Percentiles rank a stretch among this genome's conserved stretches.
phyloP scores from a whole-genome alignment of 2,888 invertebrate species.

The Tachystola acroxantha region DNA sequence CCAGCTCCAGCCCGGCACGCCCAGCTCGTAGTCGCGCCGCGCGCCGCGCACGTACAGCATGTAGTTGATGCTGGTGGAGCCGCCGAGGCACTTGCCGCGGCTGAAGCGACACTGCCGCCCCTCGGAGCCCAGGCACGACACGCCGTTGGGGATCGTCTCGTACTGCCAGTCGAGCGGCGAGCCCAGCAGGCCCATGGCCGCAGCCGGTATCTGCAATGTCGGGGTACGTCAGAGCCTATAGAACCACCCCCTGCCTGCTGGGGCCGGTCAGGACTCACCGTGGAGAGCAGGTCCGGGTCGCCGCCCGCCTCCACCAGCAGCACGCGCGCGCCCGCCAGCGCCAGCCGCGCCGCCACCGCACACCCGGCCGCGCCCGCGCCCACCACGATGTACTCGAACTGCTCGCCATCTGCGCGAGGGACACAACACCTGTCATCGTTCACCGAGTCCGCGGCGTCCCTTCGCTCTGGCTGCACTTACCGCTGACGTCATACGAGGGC shows the following conservation, averaged over 20 bases:
- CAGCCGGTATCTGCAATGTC: conserved; percentile 36
- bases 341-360: conserved; percentile 41
- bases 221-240: neutral
- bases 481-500: neutral
- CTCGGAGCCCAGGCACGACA: conserved; percentile 40
- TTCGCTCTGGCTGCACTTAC: neutral
- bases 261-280: neutral
- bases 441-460: too few species aligned
- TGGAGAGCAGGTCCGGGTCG: conserved; percentile 21
- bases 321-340: conserved; percentile 34
- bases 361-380: conserved; percentile 61
- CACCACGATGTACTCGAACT: conserved; percentile 71
- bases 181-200: conserved; percentile 28
- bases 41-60: conserved; percentile 55
- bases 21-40: conserved; percentile 35
- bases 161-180: conserved; percentile 44
- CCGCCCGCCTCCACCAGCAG: conserved; percentile 51
- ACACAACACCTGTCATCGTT: too few species aligned
- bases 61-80: conserved; percentile 53
- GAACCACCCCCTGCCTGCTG: neutral
- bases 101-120: conserved; percentile 35
- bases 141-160: conserved; percentile 38
- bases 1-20: conserved; percentile 46
- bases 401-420: conserved; percentile 35
- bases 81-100: conserved; percentile 55